Conservation (phyloP, 2,888 invertebrate genomes). For the Eristalinus sepulchralis region DNA sequence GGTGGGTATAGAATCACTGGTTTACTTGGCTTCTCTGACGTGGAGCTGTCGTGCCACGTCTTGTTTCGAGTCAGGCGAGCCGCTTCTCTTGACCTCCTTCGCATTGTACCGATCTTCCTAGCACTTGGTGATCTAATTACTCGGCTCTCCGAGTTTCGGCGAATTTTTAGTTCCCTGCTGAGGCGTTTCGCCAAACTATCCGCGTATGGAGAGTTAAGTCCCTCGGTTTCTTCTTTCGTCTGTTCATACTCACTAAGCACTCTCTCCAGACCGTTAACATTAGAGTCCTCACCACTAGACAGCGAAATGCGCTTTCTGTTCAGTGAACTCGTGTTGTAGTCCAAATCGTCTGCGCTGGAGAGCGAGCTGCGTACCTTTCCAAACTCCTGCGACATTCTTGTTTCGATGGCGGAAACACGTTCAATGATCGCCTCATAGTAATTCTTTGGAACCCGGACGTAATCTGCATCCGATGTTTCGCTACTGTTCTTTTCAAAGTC, state of each 20-base stretch:
- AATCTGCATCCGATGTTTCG: constrained; percentile 83
- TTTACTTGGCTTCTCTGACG: constrained; percentile 33
- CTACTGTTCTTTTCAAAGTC: constrained; percentile 55
- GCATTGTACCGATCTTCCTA: constrained; percentile 88
- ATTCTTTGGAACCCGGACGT: constrained; percentile 87
- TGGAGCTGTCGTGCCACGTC: constrained; percentile 84
- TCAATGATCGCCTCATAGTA: constrained; percentile 90
- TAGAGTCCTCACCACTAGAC: constrained; percentile 19
- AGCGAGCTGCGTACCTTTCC: constrained; percentile 75
- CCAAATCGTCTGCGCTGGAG: constrained; percentile 44
- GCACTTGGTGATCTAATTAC: constrained; percentile 91
- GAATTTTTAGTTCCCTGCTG: constrained; percentile 88
- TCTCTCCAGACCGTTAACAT: constrained; percentile 82
- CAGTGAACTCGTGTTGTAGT: constrained; percentile 79
- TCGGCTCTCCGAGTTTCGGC: constrained; percentile 86
- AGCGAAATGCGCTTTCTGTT: constrained; percentile 75
- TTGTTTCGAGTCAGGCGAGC: constrained; percentile 83
- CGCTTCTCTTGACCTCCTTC: constrained; percentile 87
- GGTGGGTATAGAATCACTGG: constrained; percentile 35
- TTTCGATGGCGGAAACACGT: constrained; percentile 88
- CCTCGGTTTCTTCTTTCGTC: constrained; percentile 86
- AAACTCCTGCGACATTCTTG: constrained; percentile 86
- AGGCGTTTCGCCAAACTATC: constrained; percentile 87
- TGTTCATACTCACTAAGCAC: constrained; percentile 89
- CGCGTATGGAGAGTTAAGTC: constrained; percentile 78